phyloP scores from a whole-genome alignment of 2,888 invertebrate genomes.

The Drepana falcataria region DNA sequence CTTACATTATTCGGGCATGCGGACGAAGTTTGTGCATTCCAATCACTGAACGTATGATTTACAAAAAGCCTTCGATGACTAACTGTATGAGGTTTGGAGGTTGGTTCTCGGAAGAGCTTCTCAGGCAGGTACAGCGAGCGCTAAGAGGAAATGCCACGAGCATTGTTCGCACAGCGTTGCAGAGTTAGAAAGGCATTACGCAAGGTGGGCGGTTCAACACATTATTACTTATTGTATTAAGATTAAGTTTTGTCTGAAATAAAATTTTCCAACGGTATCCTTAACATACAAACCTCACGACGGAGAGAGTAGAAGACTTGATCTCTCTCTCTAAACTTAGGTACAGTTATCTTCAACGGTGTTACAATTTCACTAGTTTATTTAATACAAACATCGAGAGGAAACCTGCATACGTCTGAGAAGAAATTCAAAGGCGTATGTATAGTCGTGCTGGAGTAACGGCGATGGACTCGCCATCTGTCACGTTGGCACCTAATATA shows the following conservation, averaged over 20 bases:
- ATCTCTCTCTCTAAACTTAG: too few species aligned
- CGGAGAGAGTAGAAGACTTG: too few species aligned
- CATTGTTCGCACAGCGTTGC: slow-evolving; percentile 5
- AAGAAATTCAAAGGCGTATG: too few species aligned
- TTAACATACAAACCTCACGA: neutral
- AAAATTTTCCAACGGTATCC: neutral
- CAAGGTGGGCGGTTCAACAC: neutral
- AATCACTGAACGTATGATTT: slow-evolving; percentile 36
- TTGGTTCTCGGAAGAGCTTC: slow-evolving; percentile 44
- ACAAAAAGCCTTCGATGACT: slow-evolving; percentile 46
- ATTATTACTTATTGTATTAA: neutral
- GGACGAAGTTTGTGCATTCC: slow-evolving; percentile 24
- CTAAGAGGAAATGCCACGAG: slow-evolving; percentile 51
- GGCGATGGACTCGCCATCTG: too few species aligned
- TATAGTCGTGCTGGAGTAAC: too few species aligned
- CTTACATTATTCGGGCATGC: slow-evolving; percentile 7
- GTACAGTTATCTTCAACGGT: too few species aligned
- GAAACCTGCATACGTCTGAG: too few species aligned
- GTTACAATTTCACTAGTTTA: too few species aligned
- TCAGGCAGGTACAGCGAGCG: slow-evolving; percentile 31
- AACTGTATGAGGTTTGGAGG: slow-evolving; percentile 39
- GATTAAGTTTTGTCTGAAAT: neutral
- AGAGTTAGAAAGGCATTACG: neutral
- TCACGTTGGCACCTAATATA: too few species aligned
- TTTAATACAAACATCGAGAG: too few species aligned